Evolutionary conservation across 2,113 vertebrate species (phyloP), one percentile per base, ranked within the genome.

Genomic region (Pangasianodon hypophthalmus): DNA sequence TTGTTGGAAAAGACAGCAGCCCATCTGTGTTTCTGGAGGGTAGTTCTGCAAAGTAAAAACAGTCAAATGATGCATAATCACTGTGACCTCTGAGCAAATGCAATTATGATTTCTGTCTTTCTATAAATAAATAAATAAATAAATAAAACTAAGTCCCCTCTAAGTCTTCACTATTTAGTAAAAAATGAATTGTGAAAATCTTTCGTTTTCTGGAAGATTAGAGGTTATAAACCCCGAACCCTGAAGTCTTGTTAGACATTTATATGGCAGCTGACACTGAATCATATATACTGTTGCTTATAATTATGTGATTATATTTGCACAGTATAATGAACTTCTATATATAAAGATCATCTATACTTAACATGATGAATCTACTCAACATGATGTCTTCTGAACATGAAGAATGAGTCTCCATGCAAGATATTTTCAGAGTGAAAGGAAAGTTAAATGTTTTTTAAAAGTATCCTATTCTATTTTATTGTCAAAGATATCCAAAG

Each of bases 121-220:
- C 46, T 16, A 80, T 50, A 5, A 80, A n/a, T n/a, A 46, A 87
- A 82, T 48, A 44, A 44, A 83, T 62, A 11, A 54, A 56, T n/a
- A 26, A 79, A 44, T 24, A 69, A n/a, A 16, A 48, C 29, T 67
- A 62, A n/a, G n/a, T 88, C 88, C 56, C 89, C 77, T 82, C 67
- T 19, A 85, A 46, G 87, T 91, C 92, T 93, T 95, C 89, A 94
- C 94, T 89, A 41, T 24, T 29, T 88, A 85, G 71, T 95, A 88
- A 94, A 95, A 94, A 94, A 95, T 94, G 91, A 88, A 94, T 93
- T 8, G 90, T 89, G 90, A 90, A 91, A 91, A 91, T 88, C 73
- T 50, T 4, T 64, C 91, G 88, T 91, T 84, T 82, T 88, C 87
- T 37, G 26, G 32, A 37, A 85, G 48, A 75, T 21, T 52, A 58